Base-by-base conservation (phyloP, 2,888 invertebrate species). In the Atherix ibis region DNA sequence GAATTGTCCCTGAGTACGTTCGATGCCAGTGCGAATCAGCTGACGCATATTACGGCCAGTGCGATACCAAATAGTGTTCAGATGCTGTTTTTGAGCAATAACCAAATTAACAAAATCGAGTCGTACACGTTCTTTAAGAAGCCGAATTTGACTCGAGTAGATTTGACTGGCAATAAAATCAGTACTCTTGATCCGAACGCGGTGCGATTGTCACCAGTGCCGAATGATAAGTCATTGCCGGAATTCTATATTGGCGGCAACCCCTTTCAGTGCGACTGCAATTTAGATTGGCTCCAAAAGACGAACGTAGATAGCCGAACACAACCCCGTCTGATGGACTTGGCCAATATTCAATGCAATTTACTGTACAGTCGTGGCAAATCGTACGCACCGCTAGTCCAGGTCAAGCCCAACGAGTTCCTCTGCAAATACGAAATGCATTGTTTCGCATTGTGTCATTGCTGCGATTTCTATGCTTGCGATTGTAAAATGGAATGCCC, bases 401-500 rank as follows among this genome's bases (percentile, higher is more conserved):
- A 87, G 54, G 85, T 83, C 33, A 81, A 82, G 57, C 76, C 85
- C 5, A 81, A 83, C 34, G 84, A 89, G 62, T 91, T 91, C 63
- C 70, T 91, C 51, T 92, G 91, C 68, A 78, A 82, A 47, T 92
- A 91, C 64, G 81, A 81, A 58, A 79, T 83, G 31, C 88, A 91
- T 58, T 94, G 94, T 66, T 91, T 89, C 61, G 83, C 89, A 4
- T 65, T 88, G 46, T 94, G 94, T 58, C 85, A 88, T 57, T 94
- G 94, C 66, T 94, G 94, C 65, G 91, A 91, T 62, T 94, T 88
- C 61, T 89, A 88, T 62, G 88, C 88, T 34, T 94, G 94, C 67
- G 94, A 94, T 65, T 94, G 94, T 66, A 87, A 91, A 67, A 91
- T 91, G 84, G 87, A 83, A 49, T 94, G 94, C 57, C 94, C 94